Percentiles rank a stretch among this genome's conserved stretches.
These are phyloP conservation scores for Agelastica alni DNA, from an alignment of 2,888 invertebrate genomes.

Conservation along the genomic window DNA sequence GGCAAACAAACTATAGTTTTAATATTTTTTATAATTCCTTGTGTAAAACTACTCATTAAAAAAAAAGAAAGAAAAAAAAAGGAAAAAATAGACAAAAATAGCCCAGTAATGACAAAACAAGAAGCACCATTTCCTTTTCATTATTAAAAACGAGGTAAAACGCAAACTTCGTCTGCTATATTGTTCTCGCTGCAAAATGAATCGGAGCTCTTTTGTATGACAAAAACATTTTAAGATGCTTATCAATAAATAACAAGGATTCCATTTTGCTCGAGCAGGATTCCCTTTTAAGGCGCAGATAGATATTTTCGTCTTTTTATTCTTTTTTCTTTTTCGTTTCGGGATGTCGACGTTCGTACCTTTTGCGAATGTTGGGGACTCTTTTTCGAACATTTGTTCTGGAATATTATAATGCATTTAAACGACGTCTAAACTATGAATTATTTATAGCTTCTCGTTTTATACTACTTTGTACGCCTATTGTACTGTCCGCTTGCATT, in stretches of 20 bases:
- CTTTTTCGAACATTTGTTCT: constrained; percentile 29
- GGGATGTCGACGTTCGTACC: constrained; percentile 28
- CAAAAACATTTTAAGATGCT: constrained; percentile 48
- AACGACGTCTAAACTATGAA: constrained; percentile 45
- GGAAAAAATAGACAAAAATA: too few relatives aligned
- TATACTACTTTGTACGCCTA: constrained; percentile 34
- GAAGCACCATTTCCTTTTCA: too few relatives aligned
- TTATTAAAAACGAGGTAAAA: constrained; percentile 20
- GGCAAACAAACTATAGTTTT: too few relatives aligned
- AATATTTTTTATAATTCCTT: too few relatives aligned
- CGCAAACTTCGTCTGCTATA: constrained; percentile 39
- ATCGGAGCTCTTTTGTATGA: constrained; percentile 47
- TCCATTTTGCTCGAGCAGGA: constrained; percentile 43
- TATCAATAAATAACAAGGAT: constrained; percentile 51
- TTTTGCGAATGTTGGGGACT: constrained; percentile 30
- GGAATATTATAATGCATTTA: constrained; percentile 44
- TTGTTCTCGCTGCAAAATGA: constrained; percentile 46
- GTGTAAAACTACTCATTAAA: too few relatives aligned
- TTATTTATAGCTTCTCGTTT: constrained; percentile 43
- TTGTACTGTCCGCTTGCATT: constrained; percentile 44
- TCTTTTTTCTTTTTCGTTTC: too few relatives aligned
- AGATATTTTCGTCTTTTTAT: constrained; percentile 39
- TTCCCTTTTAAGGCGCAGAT: constrained; percentile 49
- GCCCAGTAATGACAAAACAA: too few relatives aligned
- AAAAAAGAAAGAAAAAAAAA: too few relatives aligned